Base-by-base conservation (phyloP, 2,797 vertebrate species). In the Protosalanx chinensis region DNA sequence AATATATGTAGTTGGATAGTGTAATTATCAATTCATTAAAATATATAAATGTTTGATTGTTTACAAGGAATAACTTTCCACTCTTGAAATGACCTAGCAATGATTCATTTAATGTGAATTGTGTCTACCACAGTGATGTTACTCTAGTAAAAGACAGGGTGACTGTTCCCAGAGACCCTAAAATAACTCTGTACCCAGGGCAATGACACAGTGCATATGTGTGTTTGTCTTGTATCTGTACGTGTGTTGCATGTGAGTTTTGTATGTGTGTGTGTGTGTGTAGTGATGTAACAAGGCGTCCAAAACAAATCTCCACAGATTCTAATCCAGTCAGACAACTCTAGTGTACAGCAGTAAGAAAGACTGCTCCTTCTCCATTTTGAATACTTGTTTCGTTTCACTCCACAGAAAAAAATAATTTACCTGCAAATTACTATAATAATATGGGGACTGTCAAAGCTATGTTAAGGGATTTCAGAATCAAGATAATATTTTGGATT, bases 291-390 rank as follows among this genome's bases (percentile, higher is more conserved):
- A 64, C 37, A 49, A 57, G 66, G 70, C 62, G 68, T 78, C 75
- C 77, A 69, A 57, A 16, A 37, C 61, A 72, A 58, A 74, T 79
- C 71, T 77, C 78, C 73, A 74, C 75, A 82, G 84, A 86, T 79
- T 56, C 69, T 87, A 76, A 88, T 90, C 76, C 81, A 74, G 33
- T 82, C 79, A 74, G 89, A 90, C 87, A 88, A 85, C 86, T 77
- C 81, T 27, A 27, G 23, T 79, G 82, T 59, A 16, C 18, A n/a
- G 35, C 64, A 65, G 16, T 29, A 5, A 13, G 23, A 61, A 23
- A 30, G 1, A 59, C 57, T 29, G 13, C 1, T 13, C 27, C 10
- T 29, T 13, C 59, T 61, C 59, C 59, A 16, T 29, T 29, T 61
- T 4, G 13, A 61, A 61, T 12, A 61, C 4, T 29, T 13, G 12